Percentiles rank a stretch among this genome's conserved stretches.
Evolutionary conservation across 92 coral and sea anemone genomes (phyloP).

Genomic region (Phenganax subtilis): DNA sequence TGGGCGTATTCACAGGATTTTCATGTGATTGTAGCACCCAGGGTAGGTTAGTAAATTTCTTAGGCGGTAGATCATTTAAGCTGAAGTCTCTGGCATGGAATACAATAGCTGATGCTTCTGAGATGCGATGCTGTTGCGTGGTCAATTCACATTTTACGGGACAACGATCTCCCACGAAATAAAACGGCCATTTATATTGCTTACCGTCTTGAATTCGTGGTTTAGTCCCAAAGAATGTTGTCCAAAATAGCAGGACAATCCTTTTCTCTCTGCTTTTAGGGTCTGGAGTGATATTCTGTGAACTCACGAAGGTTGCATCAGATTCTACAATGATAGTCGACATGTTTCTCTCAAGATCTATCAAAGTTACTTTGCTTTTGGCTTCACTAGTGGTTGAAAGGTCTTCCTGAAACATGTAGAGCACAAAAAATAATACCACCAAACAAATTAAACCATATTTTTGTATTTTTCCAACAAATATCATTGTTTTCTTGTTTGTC

Average conservation of each 20-base stretch:
- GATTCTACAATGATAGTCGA: not conserved
- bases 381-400: not conserved
- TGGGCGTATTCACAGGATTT: slow-evolving; percentile 89
- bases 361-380: not conserved
- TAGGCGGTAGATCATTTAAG: slow-evolving; percentile 68
- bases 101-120: slow-evolving; percentile 85
- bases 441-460: not conserved
- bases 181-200: slow-evolving; percentile 74
- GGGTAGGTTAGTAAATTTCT: slow-evolving; percentile 57
- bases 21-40: slow-evolving; percentile 96
- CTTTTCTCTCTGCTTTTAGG: not conserved
- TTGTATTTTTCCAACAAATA: not conserved
- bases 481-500: not conserved
- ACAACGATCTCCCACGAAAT: slow-evolving; percentile 79
- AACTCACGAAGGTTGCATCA: not conserved
- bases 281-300: not conserved
- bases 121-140: slow-evolving; percentile 63
- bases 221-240: slow-evolving; percentile 21
- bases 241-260: slow-evolving; percentile 28
- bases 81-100: slow-evolving; percentile 92
- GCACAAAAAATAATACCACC: not conserved
- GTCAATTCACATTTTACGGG: slow-evolving; percentile 91
- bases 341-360: not conserved
- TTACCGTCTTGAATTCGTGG: slow-evolving; percentile 24
- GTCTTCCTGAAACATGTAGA: slow-evolving; percentile 1